Evolutionary conservation across 2,797 vertebrate genomes (phyloP).

Genomic region (Falco biarmicus): DNA sequence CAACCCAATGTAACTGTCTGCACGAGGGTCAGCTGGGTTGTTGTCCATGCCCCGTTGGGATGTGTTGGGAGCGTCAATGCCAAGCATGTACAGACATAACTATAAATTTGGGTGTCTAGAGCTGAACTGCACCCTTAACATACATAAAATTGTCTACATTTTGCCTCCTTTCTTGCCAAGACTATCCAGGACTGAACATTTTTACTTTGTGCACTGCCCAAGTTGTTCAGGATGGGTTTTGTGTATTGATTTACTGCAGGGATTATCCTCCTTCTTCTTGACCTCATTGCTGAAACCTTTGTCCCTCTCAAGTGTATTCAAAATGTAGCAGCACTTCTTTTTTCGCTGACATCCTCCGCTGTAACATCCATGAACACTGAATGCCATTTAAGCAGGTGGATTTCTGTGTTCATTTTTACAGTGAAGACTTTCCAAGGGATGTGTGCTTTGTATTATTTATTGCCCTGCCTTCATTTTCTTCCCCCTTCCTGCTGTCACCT

Average conservation of each 20-base stretch:
- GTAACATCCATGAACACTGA: neutral
- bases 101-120: neutral
- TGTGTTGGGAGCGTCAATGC: neutral
- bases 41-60: accelerated
- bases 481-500: neutral
- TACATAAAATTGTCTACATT: accelerated
- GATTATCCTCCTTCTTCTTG: neutral
- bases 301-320: neutral
- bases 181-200: neutral
- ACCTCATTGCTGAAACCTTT: neutral
- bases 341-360: neutral
- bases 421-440: neutral
- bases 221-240: neutral
- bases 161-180: neutral
- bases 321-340: neutral
- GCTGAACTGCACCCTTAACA: neutral
- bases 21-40: neutral
- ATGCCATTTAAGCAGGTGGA: neutral
- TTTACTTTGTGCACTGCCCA: neutral
- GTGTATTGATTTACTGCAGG: neutral
- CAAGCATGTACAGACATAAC: neutral
- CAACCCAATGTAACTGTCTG: too few relatives aligned
- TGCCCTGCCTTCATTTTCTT: neutral
- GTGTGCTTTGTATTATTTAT: neutral
- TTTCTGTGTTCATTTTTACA: neutral